Evolutionary conservation across 1,140 invertebrate species (phyloP).

Genomic region (Bradynema listronoti): DNA sequence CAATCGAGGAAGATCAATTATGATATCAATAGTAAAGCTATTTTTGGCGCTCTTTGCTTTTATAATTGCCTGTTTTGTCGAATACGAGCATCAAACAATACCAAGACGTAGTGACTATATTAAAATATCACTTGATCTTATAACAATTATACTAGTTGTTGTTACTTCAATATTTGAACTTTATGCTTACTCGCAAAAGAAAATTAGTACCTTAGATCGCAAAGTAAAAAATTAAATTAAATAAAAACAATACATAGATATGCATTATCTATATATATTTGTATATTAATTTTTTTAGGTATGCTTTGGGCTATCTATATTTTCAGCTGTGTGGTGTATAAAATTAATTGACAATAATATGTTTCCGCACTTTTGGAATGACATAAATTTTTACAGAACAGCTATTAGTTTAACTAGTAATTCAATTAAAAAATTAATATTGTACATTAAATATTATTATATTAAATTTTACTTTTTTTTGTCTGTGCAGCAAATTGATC

Average conservation of each 20-base stretch:
- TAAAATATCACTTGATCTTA: constrained; percentile 52
- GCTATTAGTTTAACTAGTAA: constrained; percentile 9
- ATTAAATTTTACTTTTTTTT: no score
- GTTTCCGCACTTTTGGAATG: constrained; percentile 53
- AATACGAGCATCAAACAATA: constrained; percentile 50
- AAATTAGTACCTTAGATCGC: no score
- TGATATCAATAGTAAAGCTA: no score
- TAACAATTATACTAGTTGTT: constrained; percentile 47
- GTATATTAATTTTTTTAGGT: constrained; percentile 37
- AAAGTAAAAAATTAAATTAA: no score
- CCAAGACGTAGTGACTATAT: constrained; percentile 50
- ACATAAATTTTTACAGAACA: constrained; percentile 42
- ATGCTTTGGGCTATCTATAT: constrained; percentile 48
- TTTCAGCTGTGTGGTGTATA: constrained; percentile 53
- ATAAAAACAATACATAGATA: no score
- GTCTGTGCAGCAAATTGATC: no score
- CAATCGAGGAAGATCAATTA: no score
- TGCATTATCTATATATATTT: constrained; percentile 1
- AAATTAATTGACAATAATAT: constrained; percentile 55
- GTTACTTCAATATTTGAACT: constrained; percentile 46
- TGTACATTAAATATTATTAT: no score
- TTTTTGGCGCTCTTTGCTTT: no score
- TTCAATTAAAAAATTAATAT: no score
- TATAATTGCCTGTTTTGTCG: no score
- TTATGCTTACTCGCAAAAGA: no score